These are phyloP conservation scores for Muscina levida DNA, from an alignment of 2,888 invertebrate genomes.

Conservation along the genomic window DNA sequence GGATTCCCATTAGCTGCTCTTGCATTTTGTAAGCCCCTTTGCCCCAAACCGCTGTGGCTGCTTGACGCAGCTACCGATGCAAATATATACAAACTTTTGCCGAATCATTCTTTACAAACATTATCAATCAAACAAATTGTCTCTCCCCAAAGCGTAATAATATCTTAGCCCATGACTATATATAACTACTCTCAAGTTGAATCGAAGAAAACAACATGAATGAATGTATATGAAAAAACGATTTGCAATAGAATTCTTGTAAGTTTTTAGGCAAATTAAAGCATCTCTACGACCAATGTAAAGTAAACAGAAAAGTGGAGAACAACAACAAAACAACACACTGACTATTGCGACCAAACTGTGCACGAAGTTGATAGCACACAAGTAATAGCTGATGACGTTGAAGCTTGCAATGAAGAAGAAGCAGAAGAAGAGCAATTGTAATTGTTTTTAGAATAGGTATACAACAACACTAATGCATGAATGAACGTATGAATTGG, in stretches of 20 bases:
- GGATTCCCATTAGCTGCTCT: no score
- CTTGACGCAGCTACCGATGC: no score
- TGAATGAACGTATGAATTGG: slow-evolving; percentile 1
- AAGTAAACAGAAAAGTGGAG: not conserved
- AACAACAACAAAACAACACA: no score
- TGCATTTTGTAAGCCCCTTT: no score
- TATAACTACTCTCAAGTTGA: not conserved
- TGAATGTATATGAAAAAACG: not conserved
- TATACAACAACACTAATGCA: not conserved
- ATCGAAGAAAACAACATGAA: not conserved
- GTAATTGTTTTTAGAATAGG: slow-evolving; percentile 14
- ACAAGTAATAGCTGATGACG: not conserved
- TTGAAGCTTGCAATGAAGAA: no score
- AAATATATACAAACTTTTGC: no score
- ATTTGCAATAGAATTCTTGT: slow-evolving; percentile 40
- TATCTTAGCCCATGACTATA: not conserved
- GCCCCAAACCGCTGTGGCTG: no score
- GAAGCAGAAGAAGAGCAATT: not conserved
- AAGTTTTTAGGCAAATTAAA: slow-evolving; percentile 55
- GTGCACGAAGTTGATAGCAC: not conserved
- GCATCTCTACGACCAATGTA: slow-evolving; percentile 44
- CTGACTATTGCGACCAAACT: not conserved
- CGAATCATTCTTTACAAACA: no score
- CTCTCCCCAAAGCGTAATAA: no score
- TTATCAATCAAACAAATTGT: no score